phyloP scores from a whole-genome alignment of 2,113 vertebrate species.

The Sminthopsis crassicaudata region DNA sequence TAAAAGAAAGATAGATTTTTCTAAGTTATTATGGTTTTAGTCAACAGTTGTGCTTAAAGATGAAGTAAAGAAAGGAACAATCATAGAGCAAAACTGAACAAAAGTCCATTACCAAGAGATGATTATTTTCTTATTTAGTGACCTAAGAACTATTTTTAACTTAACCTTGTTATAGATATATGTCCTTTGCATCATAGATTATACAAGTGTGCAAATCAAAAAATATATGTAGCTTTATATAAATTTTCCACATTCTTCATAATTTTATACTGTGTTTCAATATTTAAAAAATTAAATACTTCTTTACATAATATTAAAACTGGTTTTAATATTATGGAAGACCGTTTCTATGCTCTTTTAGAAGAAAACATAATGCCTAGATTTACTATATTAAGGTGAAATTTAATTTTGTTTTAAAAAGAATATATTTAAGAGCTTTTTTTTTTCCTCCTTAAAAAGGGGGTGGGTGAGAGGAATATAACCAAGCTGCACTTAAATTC shows the following conservation, averaged over 20 bases:
- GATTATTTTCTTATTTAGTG: slow-evolving; percentile 76
- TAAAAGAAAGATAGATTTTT: slow-evolving; percentile 30
- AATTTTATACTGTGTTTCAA: neutral
- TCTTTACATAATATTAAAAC: neutral
- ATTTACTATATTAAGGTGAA: neutral
- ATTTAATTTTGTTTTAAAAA: slow-evolving; percentile 9
- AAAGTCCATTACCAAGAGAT: slow-evolving; percentile 79
- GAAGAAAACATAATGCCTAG: neutral
- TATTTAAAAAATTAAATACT: neutral
- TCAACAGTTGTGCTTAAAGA: slow-evolving; percentile 45
- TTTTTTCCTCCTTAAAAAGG: neutral
- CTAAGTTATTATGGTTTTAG: neutral
- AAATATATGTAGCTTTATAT: slow-evolving; percentile 42
- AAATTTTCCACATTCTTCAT: slow-evolving; percentile 56
- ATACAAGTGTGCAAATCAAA: neutral
- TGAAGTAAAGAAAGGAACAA: slow-evolving; percentile 45
- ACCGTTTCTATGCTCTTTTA: neutral
- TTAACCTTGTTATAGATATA: slow-evolving; percentile 75
- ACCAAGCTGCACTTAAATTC: neutral
- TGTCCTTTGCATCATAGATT: slow-evolving; percentile 76
- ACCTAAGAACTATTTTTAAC: slow-evolving; percentile 77
- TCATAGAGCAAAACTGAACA: slow-evolving; percentile 62
- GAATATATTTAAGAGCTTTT: neutral
- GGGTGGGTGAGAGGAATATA: neutral
- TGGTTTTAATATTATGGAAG: neutral